Base-by-base conservation (phyloP, 2,113 vertebrate genomes). In the Coptodon bakossiorum region DNA sequence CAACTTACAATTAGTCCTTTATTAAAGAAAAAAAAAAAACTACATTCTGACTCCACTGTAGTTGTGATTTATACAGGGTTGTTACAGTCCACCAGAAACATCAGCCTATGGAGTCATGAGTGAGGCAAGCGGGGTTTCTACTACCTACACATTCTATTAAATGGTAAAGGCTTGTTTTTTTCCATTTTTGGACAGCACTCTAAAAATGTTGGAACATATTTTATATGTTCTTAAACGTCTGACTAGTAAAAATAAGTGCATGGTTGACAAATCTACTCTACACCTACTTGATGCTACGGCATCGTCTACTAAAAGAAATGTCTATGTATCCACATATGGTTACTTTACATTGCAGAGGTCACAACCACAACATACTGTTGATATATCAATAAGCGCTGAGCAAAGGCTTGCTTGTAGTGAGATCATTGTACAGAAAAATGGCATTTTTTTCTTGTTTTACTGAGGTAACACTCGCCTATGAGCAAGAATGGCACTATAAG, bases 291-390 rank as follows among this genome's bases (percentile, higher is more conserved):
- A 94, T 76, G 90, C 85, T 59, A 90, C 10, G 9, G 87, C 92
- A 88, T 76, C 73, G 9, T 71, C 91, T 91, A 94, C 85, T 22
- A 71, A 50, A 86, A 90, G 90, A 48, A 92, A 89, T 22, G 83
- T 84, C 87, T 86, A 89, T 38, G 59, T 88, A 89, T 80, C 81
- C 92, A 90, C 90, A 38, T 84, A 90, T 84, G 86, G 89, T 94
- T 89, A 94, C 87, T 93, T 94, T 93, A 93, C 90, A 93, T 90
- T 91, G 93, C 94, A 94, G 93, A 91, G 93, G 90, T 94, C 94
- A 91, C 90, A 87, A 45, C 80, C 81, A 92, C 90, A 88, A 85
- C 80, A 90, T 88, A 80, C 31, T 63, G 82, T 19, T 14, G 61
- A 88, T 71, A 81, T 38, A 89, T 82, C 36, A 16, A 84, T 10